These are phyloP conservation scores for Tauraco erythrolophus DNA, from an alignment of 2,113 vertebrate genomes.

Conservation along the genomic window DNA sequence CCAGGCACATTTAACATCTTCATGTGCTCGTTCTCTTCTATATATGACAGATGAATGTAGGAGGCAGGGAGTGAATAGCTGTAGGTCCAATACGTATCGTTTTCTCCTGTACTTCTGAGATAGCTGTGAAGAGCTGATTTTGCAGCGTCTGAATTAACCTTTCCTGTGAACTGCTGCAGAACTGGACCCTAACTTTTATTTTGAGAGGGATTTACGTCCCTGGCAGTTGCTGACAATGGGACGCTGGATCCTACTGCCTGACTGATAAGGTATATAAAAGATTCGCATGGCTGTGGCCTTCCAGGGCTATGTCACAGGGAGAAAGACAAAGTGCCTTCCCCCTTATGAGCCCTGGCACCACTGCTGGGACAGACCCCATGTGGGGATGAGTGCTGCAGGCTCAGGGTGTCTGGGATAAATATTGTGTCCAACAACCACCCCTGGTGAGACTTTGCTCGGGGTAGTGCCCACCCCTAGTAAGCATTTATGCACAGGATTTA, in stretches of 20 bases:
- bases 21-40: background rate
- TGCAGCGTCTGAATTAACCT: background rate
- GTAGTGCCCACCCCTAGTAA: background rate
- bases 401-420: background rate
- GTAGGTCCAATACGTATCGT: accelerated
- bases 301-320: background rate
- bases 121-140: background rate
- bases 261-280: background rate
- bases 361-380: background rate
- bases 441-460: background rate
- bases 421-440: background rate
- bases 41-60: background rate
- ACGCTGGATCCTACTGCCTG: background rate
- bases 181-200: background rate
- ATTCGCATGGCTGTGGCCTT: background rate
- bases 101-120: background rate
- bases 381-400: background rate
- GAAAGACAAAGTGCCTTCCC: background rate
- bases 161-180: background rate
- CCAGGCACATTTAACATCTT: background rate
- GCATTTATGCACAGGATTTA: background rate
- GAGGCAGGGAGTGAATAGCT: background rate
- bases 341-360: background rate
- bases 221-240: background rate
- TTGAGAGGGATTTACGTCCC: background rate